phyloP scores from a whole-genome alignment of 1,140 invertebrate species.

The Acromyrmex echinatior region DNA sequence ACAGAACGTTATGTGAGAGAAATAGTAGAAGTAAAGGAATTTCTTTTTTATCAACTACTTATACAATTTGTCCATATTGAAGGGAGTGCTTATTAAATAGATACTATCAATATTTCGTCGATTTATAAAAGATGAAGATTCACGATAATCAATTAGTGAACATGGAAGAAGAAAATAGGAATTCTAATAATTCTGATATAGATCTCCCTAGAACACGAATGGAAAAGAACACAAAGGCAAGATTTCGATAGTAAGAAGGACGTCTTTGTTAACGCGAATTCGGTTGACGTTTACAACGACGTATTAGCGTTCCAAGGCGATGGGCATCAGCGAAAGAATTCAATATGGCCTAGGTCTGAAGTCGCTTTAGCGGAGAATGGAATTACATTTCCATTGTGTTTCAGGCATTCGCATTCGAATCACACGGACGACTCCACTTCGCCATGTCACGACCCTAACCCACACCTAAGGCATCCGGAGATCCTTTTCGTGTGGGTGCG shows the following conservation, averaged over 20 bases:
- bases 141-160: not conserved
- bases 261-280: slow-evolving; percentile 28
- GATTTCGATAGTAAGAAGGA: not conserved
- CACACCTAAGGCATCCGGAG: slow-evolving; percentile 16
- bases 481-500: slow-evolving; percentile 29
- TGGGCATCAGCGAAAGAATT: slow-evolving; percentile 60
- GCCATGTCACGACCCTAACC: slow-evolving; percentile 47
- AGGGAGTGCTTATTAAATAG: not conserved
- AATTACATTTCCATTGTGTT: slow-evolving; percentile 83
- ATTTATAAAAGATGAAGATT: not conserved
- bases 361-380: slow-evolving; percentile 55
- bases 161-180: not conserved
- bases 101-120: not conserved
- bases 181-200: slow-evolving; percentile 14
- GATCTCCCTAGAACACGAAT: not conserved
- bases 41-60: not conserved
- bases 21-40: not conserved
- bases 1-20: not conserved
- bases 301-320: slow-evolving; percentile 22
- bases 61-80: not conserved
- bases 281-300: slow-evolving; percentile 52
- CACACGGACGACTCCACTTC: slow-evolving; percentile 69
- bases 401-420: slow-evolving; percentile 77
- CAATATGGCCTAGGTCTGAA: slow-evolving; percentile 69
- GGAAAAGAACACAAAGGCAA: slow-evolving; percentile 36